Percentiles rank a stretch among this genome's conserved stretches.
Evolutionary conservation across 2,797 vertebrate species (phyloP).

Genomic region (Propithecus deckenii): DNA sequence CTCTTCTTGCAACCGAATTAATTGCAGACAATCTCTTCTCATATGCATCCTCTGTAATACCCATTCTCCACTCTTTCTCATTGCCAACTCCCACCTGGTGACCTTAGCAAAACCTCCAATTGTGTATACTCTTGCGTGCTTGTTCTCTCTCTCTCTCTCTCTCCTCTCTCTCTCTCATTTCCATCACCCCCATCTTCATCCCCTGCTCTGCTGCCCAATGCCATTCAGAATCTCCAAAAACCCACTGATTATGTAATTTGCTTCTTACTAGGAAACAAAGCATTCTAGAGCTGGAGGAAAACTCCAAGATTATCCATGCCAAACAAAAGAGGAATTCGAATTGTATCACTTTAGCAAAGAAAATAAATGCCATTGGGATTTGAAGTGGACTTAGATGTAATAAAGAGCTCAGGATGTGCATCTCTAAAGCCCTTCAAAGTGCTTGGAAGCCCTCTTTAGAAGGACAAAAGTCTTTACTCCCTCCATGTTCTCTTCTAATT

Average conservation of each 20-base stretch:
- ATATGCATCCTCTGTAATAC: background rate
- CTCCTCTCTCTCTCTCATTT: background rate
- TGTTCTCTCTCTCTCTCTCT: background rate
- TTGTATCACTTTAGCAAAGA: conserved; percentile 25
- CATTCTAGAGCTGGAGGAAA: background rate
- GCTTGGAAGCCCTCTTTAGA: background rate
- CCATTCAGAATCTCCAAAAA: background rate
- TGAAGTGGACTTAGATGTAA: conserved; percentile 15
- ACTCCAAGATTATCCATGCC: background rate
- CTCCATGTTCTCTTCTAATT: background rate
- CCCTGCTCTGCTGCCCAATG: background rate
- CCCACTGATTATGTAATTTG: background rate
- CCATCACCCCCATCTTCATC: background rate
- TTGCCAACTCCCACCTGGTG: background rate
- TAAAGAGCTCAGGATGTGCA: background rate
- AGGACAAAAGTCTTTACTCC: background rate
- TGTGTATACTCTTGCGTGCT: background rate
- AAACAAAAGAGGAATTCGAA: conserved; percentile 5
- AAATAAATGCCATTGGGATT: background rate
- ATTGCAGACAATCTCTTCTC: background rate
- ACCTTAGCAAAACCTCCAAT: background rate
- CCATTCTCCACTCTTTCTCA: background rate
- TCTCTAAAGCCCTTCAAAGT: conserved; percentile 30
- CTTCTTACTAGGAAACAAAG: conserved; percentile 37
- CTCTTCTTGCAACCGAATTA: background rate